Percentiles rank a stretch among this genome's conserved stretches.
Conservation (phyloP, 2,113 vertebrate genomes). For the Callipepla californica region DNA sequence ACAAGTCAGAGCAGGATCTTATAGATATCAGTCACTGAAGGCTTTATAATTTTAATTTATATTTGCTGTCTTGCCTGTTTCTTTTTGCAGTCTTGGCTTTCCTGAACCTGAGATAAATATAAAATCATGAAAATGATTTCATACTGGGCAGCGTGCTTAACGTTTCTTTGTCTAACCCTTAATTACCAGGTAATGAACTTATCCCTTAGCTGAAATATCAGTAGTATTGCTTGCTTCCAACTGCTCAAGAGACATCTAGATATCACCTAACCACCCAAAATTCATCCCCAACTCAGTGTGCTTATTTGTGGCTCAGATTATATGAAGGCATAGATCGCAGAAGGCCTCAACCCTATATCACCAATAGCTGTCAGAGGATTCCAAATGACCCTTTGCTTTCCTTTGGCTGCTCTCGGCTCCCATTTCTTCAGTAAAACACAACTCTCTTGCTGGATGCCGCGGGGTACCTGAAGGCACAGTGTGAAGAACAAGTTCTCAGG, state of each 20-base stretch:
- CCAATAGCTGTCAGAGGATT: neutral
- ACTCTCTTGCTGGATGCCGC: neutral
- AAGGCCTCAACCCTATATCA: neutral
- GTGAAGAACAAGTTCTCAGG: neutral
- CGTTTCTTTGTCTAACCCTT: neutral
- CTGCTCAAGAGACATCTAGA: neutral
- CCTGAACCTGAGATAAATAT: neutral
- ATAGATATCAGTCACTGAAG: neutral
- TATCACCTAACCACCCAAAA: neutral
- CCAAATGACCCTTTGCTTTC: neutral
- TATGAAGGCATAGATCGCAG: too few species aligned
- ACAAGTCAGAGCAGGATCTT: neutral
- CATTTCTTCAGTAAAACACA: neutral
- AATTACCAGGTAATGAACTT: neutral
- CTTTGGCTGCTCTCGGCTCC: neutral
- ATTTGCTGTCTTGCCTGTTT: neutral
- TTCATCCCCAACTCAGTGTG: fast-evolving
- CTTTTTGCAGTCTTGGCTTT: neutral
- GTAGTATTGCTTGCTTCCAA: neutral
- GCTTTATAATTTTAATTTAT: neutral
- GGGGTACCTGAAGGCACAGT: neutral
- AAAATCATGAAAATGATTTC: neutral
- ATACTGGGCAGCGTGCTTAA: neutral
- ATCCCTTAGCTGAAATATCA: neutral
- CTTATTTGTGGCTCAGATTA: neutral